A percentile compares a stretch with the other conserved stretches of the same genome.
These are phyloP conservation scores for Mus caroli DNA, from an alignment of 2,797 vertebrate species.

Conservation along the genomic window DNA sequence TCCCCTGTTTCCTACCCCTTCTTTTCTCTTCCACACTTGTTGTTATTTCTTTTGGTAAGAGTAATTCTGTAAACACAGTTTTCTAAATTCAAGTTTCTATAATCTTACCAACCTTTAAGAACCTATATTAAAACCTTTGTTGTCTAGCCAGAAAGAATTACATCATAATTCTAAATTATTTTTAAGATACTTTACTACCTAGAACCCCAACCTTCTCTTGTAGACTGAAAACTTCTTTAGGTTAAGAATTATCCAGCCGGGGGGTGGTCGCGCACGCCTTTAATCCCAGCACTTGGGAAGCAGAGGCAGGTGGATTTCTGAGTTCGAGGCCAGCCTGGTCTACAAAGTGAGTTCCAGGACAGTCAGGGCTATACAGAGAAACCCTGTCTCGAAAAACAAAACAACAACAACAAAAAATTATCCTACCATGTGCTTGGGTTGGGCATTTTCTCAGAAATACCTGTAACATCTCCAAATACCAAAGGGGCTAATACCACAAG, in stretches of 20 bases:
- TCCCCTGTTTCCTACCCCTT: background rate
- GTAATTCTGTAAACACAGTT: background rate
- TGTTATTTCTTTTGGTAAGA: background rate
- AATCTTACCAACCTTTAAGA: background rate
- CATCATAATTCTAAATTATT: background rate
- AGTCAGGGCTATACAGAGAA: no score
- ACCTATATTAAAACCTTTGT: constrained; percentile 2
- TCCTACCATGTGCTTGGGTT: background rate
- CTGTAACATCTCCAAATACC: background rate
- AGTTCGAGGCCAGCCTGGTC: no score
- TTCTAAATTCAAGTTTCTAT: background rate
- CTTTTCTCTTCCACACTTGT: background rate
- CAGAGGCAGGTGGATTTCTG: no score
- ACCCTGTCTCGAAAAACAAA: no score
- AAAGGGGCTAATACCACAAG: background rate
- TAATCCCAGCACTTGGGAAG: no score
- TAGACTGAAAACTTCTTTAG: background rate
- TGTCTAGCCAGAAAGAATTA: background rate
- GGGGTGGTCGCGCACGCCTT: no score
- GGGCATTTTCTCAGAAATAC: background rate
- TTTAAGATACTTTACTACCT: background rate
- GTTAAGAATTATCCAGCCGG: background rate
- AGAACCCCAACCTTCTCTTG: background rate
- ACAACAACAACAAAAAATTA: no score
- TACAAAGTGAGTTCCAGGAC: no score